Evolutionary conservation across 2,113 vertebrate species (phyloP).

Genomic region (Sterrhoptilus dennistouni): DNA sequence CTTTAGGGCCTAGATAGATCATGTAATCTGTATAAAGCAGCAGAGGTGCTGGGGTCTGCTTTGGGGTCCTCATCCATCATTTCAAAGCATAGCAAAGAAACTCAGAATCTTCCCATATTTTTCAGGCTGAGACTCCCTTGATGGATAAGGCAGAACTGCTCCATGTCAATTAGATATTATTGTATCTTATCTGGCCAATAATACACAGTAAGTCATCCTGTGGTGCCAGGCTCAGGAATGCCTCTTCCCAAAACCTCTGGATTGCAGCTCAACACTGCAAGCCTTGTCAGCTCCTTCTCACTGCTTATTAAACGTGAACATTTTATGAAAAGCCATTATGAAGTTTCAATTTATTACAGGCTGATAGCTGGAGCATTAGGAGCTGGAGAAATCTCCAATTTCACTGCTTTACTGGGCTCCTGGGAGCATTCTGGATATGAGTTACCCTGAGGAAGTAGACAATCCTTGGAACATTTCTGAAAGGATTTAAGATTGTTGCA

Average conservation of each 20-base stretch:
- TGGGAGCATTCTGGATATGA: not conserved
- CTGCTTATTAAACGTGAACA: not conserved
- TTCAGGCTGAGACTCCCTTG: not conserved
- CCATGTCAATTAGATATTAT: not conserved
- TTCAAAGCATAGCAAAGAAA: not conserved
- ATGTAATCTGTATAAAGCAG: not conserved
- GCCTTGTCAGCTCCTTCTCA: not conserved
- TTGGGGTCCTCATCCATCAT: not conserved
- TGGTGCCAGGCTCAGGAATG: not conserved
- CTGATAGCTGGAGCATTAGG: not conserved
- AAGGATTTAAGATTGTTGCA: not conserved
- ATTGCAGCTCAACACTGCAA: not conserved
- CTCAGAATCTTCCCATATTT: not conserved
- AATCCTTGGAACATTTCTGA: not conserved
- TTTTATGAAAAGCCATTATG: not conserved
- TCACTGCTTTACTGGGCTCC: not conserved
- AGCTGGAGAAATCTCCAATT: not conserved
- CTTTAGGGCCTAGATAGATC: not conserved
- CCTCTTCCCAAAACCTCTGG: not conserved
- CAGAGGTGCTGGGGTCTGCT: not conserved
- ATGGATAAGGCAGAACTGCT: not conserved
- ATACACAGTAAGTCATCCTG: accelerated
- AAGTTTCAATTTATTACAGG: not conserved
- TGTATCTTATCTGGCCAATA: not conserved
- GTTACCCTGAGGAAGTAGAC: not conserved